Base-by-base conservation (phyloP, 1,140 invertebrate species). In the Cyclina sinensis region DNA sequence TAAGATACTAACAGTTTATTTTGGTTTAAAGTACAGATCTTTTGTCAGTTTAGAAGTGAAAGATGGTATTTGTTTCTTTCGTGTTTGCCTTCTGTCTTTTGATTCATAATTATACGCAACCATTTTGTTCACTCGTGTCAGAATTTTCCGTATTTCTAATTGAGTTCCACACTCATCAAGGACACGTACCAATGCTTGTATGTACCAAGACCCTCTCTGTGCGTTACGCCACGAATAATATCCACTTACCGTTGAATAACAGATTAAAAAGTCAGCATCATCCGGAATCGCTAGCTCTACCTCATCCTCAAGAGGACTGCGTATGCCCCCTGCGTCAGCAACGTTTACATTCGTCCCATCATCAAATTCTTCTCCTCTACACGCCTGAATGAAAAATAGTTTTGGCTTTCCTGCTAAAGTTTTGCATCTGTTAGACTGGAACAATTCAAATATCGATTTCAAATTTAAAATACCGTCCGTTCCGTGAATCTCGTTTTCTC, bases 361-460 rank as follows among this genome's bases (percentile, higher is more conserved):
- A 21, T 88, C 79, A 32, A 62, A 79, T 0, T 79, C 46, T 57
- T 89, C 82, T 43, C 94, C 94, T 65, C 92, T 91, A 80, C 94
- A 94, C 24, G 93, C 91, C 85, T 94, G 92, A 24, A 94, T 88
- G 48, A 94, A 89, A 84, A 94, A 94, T 27, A 94, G 87, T 78
- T 94, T 94, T 5, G 94, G 94, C 81, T 94, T 94, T 24, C 83
- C 89, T 9, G 65, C 73, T 18, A 94, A 78, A 37, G 57, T 62
- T 32, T 46, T 85, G 91, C 92, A 94, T 35, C 89, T 88, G 14
- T 73, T 35, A 46, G 91, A 90, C 70, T 90, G 91, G 70, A 94
- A 94, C 27, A 89, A 92, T 32, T 90, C 91, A 4, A 92, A 93
- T 30, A 93, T 92, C 7, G 88, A 35, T 43, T 90, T 48, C 24